phyloP scores from a whole-genome alignment of 23 tunicate species.

The Diplosoma virens region DNA sequence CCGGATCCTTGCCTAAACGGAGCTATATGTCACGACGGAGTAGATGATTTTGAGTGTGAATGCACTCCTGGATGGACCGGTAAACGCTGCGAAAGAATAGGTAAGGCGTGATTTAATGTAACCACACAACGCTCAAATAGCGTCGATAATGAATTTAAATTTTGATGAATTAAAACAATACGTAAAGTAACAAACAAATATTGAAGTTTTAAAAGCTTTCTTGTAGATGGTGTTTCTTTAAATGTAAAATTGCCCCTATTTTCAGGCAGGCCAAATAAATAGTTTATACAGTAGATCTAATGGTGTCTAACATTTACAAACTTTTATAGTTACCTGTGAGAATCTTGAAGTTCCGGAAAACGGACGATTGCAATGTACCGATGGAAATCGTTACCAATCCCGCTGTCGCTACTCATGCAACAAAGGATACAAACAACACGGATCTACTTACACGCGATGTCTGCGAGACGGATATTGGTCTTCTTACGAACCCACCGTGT shows the following conservation, averaged over 20 bases:
- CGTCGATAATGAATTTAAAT: too few species aligned
- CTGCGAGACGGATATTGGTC: conserved; percentile 47
- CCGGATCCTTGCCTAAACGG: conserved; percentile 61
- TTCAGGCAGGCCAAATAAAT: too few species aligned
- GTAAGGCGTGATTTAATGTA: conserved; percentile 7
- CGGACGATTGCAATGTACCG: conserved; percentile 59
- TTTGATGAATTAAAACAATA: too few species aligned
- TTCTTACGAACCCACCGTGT: conserved; percentile 38
- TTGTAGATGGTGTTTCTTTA: too few species aligned
- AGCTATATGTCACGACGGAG: conserved; percentile 40
- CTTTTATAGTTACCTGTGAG: conserved; percentile 39
- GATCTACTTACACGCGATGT: conserved; percentile 48
- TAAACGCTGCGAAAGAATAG: conserved; percentile 38
- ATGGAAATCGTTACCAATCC: conserved; percentile 33
- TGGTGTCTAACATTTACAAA: too few species aligned
- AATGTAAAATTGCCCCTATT: too few species aligned
- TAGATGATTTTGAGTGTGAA: conserved; percentile 50
- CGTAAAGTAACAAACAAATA: too few species aligned
- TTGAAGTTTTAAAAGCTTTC: too few species aligned
- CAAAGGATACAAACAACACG: conserved; percentile 48
- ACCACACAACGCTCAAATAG: too few species aligned
- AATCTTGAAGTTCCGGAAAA: conserved; percentile 28
- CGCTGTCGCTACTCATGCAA: conserved; percentile 49
- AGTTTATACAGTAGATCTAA: too few species aligned
- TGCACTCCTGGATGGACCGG: conserved; percentile 51